Evolutionary conservation across 2,797 vertebrate species (phyloP).

Genomic region (Protonibea diacanthus): DNA sequence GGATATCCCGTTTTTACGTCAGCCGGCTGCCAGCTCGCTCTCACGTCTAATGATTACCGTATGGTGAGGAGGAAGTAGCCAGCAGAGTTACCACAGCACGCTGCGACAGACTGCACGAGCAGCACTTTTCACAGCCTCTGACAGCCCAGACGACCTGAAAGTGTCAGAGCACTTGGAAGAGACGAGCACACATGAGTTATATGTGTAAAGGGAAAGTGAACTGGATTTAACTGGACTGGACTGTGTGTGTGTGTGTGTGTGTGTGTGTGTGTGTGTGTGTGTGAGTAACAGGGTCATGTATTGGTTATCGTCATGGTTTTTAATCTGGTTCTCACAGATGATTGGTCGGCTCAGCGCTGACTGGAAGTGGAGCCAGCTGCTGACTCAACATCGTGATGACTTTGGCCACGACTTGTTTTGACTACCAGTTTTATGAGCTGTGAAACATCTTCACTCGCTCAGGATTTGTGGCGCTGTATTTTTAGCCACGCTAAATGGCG

Average conservation of each 20-base stretch:
- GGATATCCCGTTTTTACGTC: slow-evolving; percentile 67
- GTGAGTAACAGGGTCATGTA: slow-evolving; percentile 41
- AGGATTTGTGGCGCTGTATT: slow-evolving; percentile 23
- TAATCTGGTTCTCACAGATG: background rate
- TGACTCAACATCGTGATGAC: slow-evolving; percentile 47
- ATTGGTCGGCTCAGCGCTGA: slow-evolving; percentile 17
- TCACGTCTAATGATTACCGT: slow-evolving; percentile 80
- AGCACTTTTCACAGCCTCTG: slow-evolving; percentile 71
- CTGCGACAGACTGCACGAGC: slow-evolving; percentile 72
- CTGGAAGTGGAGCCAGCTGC: slow-evolving; percentile 32
- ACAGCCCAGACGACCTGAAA: slow-evolving; percentile 70
- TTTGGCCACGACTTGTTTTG: slow-evolving; percentile 50
- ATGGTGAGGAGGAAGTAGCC: slow-evolving; percentile 77
- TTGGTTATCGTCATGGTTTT: slow-evolving; percentile 32
- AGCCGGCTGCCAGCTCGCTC: slow-evolving; percentile 68
- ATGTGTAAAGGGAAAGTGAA: slow-evolving; percentile 38
- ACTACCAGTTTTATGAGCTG: slow-evolving; percentile 53
- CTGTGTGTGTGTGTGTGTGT: slow-evolving; percentile 7
- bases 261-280: slow-evolving; percentile 24
- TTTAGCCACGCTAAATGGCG: background rate
- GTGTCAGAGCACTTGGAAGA: slow-evolving; percentile 56
- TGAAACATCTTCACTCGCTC: slow-evolving; percentile 59
- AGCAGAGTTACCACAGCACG: slow-evolving; percentile 70
- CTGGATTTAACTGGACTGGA: slow-evolving; percentile 29
- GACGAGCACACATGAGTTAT: slow-evolving; percentile 60